Percentiles rank a stretch among this genome's conserved stretches.
Evolutionary conservation across 2,797 vertebrate species (phyloP).

Genomic region (Anabacerthia variegaticeps): DNA sequence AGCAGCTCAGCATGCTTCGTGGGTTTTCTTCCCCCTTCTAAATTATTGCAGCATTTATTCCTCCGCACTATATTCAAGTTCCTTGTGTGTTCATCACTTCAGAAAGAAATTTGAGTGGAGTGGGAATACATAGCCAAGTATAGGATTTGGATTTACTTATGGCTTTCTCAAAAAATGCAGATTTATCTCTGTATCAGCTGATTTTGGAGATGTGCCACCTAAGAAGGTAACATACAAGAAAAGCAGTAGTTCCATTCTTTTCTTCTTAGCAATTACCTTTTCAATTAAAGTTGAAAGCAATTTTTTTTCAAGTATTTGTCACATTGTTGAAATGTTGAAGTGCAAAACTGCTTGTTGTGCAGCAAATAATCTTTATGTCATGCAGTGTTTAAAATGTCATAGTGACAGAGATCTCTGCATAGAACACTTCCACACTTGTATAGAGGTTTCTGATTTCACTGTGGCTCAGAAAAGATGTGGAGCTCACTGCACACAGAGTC

Average conservation of each 20-base stretch:
- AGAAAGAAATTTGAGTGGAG: slow-evolving; percentile 34
- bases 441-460: neutral
- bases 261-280: neutral
- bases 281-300: neutral
- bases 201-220: neutral
- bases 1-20: slow-evolving; percentile 4
- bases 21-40: slow-evolving; percentile 32
- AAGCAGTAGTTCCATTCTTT: neutral
- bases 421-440: neutral
- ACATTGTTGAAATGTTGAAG: neutral
- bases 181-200: slow-evolving; percentile 7
- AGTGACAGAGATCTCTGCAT: neutral
- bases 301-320: neutral
- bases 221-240: neutral
- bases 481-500: neutral
- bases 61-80: slow-evolving; percentile 8
- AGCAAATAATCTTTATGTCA: neutral
- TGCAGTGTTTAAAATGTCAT: neutral
- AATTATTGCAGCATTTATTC: slow-evolving; percentile 42
- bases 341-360: neutral
- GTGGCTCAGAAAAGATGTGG: neutral
- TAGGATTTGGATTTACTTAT: neutral
- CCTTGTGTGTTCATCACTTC: slow-evolving; percentile 8
- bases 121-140: slow-evolving; percentile 13
- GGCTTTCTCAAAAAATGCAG: slow-evolving; percentile 14